These are phyloP conservation scores for Echeneis naucrates DNA, from an alignment of 2,797 vertebrate genomes.

Conservation along the genomic window DNA sequence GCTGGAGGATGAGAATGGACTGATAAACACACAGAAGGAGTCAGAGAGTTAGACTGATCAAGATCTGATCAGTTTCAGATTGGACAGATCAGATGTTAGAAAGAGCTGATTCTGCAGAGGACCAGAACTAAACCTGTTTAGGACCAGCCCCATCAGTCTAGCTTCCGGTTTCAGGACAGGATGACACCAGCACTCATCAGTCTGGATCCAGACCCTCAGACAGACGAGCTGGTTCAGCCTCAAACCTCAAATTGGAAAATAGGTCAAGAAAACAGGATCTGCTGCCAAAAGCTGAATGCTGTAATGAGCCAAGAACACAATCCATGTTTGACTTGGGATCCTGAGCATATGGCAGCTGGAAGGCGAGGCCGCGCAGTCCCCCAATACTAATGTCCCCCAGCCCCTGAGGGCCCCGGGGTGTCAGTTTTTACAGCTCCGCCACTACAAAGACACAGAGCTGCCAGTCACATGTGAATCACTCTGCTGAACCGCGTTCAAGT, in stretches of 20 bases:
- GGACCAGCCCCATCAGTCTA: no score
- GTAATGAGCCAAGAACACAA: slow-evolving; percentile 66
- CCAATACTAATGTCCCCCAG: slow-evolving; percentile 41
- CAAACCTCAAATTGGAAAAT: slow-evolving; percentile 32
- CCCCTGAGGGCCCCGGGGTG: slow-evolving; percentile 40
- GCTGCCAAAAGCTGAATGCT: slow-evolving; percentile 64
- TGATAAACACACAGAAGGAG: no score
- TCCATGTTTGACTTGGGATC: slow-evolving; percentile 74
- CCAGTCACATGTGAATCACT: slow-evolving; percentile 37
- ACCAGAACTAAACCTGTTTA: no score
- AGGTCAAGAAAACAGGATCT: slow-evolving; percentile 62
- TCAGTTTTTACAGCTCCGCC: slow-evolving; percentile 68
- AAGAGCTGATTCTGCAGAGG: no score
- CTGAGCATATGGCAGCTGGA: slow-evolving; percentile 75
- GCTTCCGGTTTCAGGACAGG: no score
- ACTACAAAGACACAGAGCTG: slow-evolving; percentile 69
- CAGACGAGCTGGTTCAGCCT: no score
- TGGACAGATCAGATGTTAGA: no score
- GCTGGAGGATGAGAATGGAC: no score
- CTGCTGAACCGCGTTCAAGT: slow-evolving; percentile 50
- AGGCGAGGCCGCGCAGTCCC: slow-evolving; percentile 57
- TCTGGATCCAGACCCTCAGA: no score
- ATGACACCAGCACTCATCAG: no score
- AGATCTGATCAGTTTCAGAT: no score
- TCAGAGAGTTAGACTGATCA: no score